Conservation (phyloP, 1,140 invertebrate genomes). For the Zaprionus gabonicus region DNA sequence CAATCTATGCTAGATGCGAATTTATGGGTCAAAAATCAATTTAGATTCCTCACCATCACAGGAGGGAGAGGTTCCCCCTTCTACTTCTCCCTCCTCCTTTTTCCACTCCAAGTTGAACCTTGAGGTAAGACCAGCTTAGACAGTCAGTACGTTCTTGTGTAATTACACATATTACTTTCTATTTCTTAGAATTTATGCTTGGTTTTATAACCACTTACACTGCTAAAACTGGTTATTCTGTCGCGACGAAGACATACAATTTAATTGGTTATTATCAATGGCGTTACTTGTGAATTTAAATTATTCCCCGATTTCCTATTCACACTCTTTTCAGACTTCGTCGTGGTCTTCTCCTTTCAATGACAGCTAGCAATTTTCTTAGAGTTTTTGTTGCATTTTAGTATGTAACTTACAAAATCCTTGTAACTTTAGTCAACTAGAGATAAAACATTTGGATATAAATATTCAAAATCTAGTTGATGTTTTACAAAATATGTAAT, state of each 20-base stretch:
- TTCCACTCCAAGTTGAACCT: background rate
- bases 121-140: background rate
- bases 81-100: no score
- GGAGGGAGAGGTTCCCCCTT: background rate
- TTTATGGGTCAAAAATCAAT: slow-evolving; percentile 35
- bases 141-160: background rate
- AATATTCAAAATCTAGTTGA: no score
- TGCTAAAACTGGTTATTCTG: background rate
- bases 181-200: background rate
- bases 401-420: no score
- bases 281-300: background rate
- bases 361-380: no score
- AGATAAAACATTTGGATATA: no score
- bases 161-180: slow-evolving; percentile 1
- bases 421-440: no score
- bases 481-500: no score
- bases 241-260: background rate
- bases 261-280: background rate
- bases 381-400: no score
- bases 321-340: background rate
- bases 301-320: background rate
- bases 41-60: background rate
- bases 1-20: slow-evolving; percentile 24
- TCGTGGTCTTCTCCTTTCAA: background rate
- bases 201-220: background rate